Conservation (phyloP, 2,888 invertebrate genomes). For the Aspidiotus destructor region DNA sequence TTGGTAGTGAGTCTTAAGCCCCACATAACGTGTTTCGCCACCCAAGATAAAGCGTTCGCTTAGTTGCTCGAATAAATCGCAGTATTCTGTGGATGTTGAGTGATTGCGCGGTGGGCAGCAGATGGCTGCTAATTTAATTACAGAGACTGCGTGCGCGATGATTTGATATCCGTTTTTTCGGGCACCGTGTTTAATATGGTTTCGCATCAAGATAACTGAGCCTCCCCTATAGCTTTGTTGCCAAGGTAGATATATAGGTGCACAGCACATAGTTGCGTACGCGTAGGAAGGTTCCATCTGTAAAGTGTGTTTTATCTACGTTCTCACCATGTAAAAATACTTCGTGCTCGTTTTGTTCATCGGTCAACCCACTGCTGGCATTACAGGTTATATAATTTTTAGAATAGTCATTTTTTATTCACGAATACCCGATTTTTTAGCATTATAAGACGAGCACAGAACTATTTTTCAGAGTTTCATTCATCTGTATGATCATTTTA, state of each 20-base stretch:
- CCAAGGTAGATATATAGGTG: background rate
- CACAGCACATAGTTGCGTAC: background rate
- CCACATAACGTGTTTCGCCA: background rate
- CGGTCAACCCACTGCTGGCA: background rate
- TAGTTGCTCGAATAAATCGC: background rate
- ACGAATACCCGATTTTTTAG: background rate
- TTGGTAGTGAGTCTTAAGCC: background rate
- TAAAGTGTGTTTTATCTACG: slow-evolving; percentile 1
- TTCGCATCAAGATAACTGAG: background rate
- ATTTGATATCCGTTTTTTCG: background rate
- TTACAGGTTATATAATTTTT: background rate
- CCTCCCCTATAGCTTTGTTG: background rate
- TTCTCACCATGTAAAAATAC: background rate
- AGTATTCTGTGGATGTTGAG: background rate
- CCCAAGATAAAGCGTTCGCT: background rate
- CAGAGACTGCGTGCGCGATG: background rate
- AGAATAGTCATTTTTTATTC: background rate
- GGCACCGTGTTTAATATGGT: background rate
- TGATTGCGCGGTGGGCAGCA: background rate
- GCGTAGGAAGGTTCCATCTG: background rate
- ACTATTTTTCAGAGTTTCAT: background rate
- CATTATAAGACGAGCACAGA: background rate
- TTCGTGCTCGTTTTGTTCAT: background rate
- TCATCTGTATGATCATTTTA: background rate
- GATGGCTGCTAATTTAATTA: background rate